A percentile compares a stretch with the other conserved stretches of the same genome.
These are phyloP conservation scores for Rynchops niger DNA, from an alignment of 2,113 vertebrate species.

Conservation along the genomic window DNA sequence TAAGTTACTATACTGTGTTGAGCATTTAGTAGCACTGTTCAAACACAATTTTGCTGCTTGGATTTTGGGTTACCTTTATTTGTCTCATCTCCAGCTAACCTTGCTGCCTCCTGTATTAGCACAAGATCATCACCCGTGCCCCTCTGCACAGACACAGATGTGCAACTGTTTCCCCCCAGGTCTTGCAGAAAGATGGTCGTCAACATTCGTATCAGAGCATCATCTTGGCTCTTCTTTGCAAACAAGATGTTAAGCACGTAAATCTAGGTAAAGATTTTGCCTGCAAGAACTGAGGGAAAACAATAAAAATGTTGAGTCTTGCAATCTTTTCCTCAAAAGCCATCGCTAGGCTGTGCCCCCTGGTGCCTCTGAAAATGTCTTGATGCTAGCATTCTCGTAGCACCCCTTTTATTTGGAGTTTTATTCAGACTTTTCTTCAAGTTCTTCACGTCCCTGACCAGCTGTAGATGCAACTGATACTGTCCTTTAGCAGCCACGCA, in stretches of 20 bases:
- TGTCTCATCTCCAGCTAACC: neutral
- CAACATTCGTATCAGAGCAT: neutral
- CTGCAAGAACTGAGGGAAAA: neutral
- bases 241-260: neutral
- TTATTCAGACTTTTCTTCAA: too few species aligned
- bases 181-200: neutral
- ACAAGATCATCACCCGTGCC: neutral
- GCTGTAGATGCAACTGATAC: neutral
- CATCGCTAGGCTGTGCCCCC: neutral
- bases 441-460: neutral
- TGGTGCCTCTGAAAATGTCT: neutral
- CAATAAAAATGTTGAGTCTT: neutral
- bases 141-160: accelerated
- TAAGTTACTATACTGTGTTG: neutral
- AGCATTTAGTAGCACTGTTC: neutral
- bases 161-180: neutral
- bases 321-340: neutral
- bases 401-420: neutral
- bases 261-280: neutral
- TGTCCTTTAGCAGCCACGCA: neutral
- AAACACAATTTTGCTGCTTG: neutral
- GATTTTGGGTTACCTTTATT: neutral
- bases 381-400: neutral
- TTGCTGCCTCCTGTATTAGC: neutral
- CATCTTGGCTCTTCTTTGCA: neutral